Conservation (phyloP, 1,140 invertebrate genomes). For the Lutraria rhynchaena region DNA sequence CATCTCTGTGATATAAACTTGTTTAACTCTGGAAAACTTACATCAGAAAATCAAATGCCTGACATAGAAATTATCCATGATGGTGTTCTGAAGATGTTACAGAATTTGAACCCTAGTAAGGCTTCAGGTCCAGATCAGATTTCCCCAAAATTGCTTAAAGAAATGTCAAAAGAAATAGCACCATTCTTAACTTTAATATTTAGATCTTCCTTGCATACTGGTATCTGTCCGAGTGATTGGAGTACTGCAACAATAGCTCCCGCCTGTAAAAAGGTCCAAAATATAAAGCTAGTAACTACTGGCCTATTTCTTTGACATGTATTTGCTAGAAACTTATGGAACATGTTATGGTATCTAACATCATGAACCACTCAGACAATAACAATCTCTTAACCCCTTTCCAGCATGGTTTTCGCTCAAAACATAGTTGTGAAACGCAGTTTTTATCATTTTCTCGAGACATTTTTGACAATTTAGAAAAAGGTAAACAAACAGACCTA, state of each 20-base stretch:
- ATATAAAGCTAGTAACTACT: slow-evolving; percentile 40
- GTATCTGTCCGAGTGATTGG: too few relatives aligned
- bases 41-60: too few relatives aligned
- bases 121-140: too few relatives aligned
- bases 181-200: too few relatives aligned
- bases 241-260: background rate
- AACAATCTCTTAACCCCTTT: slow-evolving; percentile 4
- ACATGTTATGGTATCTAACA: slow-evolving; percentile 41
- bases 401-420: slow-evolving; percentile 18
- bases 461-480: background rate
- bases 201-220: too few relatives aligned
- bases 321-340: slow-evolving; percentile 55
- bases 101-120: too few relatives aligned
- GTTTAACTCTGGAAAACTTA: too few relatives aligned
- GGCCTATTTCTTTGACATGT: slow-evolving; percentile 54
- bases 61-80: too few relatives aligned
- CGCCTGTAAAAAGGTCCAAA: slow-evolving; percentile 50
- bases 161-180: too few relatives aligned
- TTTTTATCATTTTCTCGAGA: background rate
- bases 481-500: background rate
- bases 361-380: slow-evolving; percentile 44
- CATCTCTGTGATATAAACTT: too few relatives aligned
- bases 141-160: too few relatives aligned
- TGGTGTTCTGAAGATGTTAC: too few relatives aligned
- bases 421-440: slow-evolving; percentile 19